Evolutionary conservation across 2,113 vertebrate genomes (phyloP), one percentile per base, ranked within the genome.

Genomic region (Rhineura floridana): DNA sequence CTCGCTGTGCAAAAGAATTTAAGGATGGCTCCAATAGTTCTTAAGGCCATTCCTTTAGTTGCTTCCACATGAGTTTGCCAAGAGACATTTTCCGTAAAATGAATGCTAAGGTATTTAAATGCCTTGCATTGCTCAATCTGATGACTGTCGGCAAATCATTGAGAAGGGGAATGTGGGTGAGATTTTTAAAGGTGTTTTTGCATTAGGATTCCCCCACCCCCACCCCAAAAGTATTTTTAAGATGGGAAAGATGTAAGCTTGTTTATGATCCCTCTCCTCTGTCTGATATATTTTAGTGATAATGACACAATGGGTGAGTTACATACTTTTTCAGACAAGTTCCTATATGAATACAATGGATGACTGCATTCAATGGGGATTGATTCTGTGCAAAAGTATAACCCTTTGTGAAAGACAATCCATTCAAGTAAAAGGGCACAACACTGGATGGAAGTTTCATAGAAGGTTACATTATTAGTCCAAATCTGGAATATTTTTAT

Each of bases 211-310:
- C n/a, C 55, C 55, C 55, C 55, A 59, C 55, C 55, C 55, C n/a
- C n/a, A n/a, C n/a, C n/a, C n/a, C n/a, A n/a, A n/a, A n/a, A n/a
- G n/a, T n/a, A n/a, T n/a, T n/a, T n/a, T n/a, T n/a, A n/a, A 75
- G 8, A 33, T 55, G 15, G 17, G 50, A 69, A 50, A 30, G 30
- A 4, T 33, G 3, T 67, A 42, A 67, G 46, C 13, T 46, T 67
- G 10, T 63, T 46, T 67, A 4, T 67, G 36, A n/a, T n/a, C n/a
- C 15, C 62, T 44, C 39, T 44, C 28, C 48, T 79, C 48, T 50
- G 1, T 92, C 81, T 93, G 88, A 73, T 67, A 86, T 93, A 84
- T 50, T 91, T 88, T 83, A 93, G 89, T 28, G 65, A 33, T 84
- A 48, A 33, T 79, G 77, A 84, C 69, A 70, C 3, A 89, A 89